A percentile compares a stretch with the other conserved stretches of the same genome.
Evolutionary conservation across 2,797 vertebrate genomes (phyloP).

Genomic region (Sebastes trivittatus): DNA sequence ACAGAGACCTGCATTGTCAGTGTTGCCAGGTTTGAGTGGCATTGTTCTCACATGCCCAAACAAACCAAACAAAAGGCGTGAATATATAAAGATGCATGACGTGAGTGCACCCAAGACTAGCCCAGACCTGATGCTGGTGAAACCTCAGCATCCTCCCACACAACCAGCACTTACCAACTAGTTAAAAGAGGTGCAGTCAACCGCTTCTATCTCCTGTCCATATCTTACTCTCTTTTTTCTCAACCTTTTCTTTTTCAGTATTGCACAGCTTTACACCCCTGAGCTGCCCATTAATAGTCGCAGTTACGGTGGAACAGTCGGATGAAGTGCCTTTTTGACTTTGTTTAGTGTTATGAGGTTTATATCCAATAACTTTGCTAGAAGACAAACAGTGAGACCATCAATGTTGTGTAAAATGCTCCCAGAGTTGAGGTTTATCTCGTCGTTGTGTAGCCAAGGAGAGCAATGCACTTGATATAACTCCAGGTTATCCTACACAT

Average conservation of each 20-base stretch:
- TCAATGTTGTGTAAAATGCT: neutral
- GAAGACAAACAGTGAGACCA: neutral
- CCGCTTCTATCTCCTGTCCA: neutral
- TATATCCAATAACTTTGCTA: neutral
- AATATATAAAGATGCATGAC: neutral
- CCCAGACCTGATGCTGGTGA: conserved; percentile 29
- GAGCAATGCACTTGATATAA: neutral
- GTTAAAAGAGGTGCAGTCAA: neutral
- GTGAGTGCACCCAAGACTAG: conserved; percentile 14
- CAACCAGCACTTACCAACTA: neutral
- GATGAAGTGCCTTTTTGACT: conserved; percentile 8
- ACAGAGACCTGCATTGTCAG: neutral
- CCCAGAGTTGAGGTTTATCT: neutral
- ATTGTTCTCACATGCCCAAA: conserved; percentile 4
- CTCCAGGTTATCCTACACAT: neutral
- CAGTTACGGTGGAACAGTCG: neutral
- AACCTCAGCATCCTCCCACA: conserved; percentile 13
- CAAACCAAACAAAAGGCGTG: conserved; percentile 4
- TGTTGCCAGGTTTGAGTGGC: neutral
- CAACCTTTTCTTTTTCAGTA: neutral
- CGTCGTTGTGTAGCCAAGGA: neutral
- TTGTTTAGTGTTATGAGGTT: neutral
- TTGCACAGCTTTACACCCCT: neutral
- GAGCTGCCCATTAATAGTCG: neutral
- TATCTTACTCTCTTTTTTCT: neutral